These are phyloP conservation scores for Pogonomyrmex barbatus DNA, from an alignment of 1,140 invertebrate species.

Conservation along the genomic window DNA sequence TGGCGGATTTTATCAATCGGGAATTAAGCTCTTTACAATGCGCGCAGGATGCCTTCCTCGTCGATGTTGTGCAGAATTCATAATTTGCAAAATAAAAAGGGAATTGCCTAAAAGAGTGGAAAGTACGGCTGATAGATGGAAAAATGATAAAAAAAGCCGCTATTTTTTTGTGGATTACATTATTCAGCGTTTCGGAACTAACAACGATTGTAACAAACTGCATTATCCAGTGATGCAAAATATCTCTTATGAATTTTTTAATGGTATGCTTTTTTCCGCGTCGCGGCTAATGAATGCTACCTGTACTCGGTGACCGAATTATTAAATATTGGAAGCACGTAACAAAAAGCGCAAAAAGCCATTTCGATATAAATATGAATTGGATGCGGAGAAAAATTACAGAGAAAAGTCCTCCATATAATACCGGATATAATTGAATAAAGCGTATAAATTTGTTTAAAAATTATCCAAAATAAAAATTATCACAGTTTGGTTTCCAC, in stretches of 20 bases:
- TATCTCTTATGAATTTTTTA: conserved; percentile 66
- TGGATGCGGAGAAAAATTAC: conserved; percentile 56
- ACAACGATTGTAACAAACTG: conserved; percentile 62
- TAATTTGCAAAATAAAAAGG: conserved; percentile 62
- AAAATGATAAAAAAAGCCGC: conserved; percentile 57
- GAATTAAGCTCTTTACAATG: conserved; percentile 64
- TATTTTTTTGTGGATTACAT: conserved; percentile 65
- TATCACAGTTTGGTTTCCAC: conserved; percentile 18
- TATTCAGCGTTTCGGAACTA: conserved; percentile 61
- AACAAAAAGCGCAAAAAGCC: conserved; percentile 60
- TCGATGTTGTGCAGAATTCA: conserved; percentile 59
- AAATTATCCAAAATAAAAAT: conserved; percentile 53
- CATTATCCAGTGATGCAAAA: conserved; percentile 63
- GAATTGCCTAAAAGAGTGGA: conserved; percentile 64
- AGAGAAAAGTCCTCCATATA: conserved; percentile 42
- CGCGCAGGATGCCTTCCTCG: conserved; percentile 47
- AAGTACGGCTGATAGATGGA: conserved; percentile 64
- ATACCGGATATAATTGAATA: conserved; percentile 34
- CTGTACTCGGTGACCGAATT: conserved; percentile 63
- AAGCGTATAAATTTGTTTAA: conserved; percentile 30
- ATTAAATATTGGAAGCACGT: conserved; percentile 63
- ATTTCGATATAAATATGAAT: conserved; percentile 63
- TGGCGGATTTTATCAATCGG: conserved; percentile 63
- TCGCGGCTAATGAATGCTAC: conserved; percentile 58
- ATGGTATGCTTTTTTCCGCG: conserved; percentile 62